Conservation (phyloP, 2,888 invertebrate species). For the Meganola albula region DNA sequence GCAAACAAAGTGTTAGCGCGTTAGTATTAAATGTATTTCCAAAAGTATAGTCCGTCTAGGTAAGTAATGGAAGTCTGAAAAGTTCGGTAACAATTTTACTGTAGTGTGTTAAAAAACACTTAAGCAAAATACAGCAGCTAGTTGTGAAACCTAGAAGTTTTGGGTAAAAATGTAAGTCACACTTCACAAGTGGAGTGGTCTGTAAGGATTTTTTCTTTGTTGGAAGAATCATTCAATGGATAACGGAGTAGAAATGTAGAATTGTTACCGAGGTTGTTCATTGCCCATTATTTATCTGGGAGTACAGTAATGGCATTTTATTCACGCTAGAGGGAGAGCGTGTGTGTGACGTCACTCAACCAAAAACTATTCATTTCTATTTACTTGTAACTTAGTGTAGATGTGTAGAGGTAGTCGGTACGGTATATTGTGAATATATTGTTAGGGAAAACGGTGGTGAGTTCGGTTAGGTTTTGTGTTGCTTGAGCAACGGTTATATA, state of each 20-base stretch:
- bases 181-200: too few relatives aligned
- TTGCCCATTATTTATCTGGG: too few relatives aligned
- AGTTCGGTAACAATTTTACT: too few relatives aligned
- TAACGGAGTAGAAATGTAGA: too few relatives aligned
- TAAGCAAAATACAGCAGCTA: too few relatives aligned
- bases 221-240: too few relatives aligned
- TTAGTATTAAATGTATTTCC: conserved; percentile 7
- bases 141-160: too few relatives aligned
- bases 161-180: too few relatives aligned
- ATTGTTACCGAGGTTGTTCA: too few relatives aligned
- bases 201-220: too few relatives aligned
- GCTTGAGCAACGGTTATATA: conserved; percentile 31
- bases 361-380: conserved; percentile 41
- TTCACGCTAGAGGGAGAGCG: conserved; percentile 8
- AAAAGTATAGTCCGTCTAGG: conserved; percentile 1
- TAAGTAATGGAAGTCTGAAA: too few relatives aligned
- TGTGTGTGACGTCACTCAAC: conserved; percentile 29
- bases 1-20: conserved; percentile 26
- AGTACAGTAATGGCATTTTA: neutral
- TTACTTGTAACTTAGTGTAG: conserved; percentile 37
- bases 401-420: conserved; percentile 41
- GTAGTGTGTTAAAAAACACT: too few relatives aligned
- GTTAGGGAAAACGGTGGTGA: conserved; percentile 8
- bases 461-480: conserved; percentile 17
- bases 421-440: conserved; percentile 35